Percentiles rank a stretch among this genome's conserved stretches.
These are phyloP conservation scores for Lasioglossum albipes DNA, from an alignment of 1,140 invertebrate genomes.

Conservation along the genomic window DNA sequence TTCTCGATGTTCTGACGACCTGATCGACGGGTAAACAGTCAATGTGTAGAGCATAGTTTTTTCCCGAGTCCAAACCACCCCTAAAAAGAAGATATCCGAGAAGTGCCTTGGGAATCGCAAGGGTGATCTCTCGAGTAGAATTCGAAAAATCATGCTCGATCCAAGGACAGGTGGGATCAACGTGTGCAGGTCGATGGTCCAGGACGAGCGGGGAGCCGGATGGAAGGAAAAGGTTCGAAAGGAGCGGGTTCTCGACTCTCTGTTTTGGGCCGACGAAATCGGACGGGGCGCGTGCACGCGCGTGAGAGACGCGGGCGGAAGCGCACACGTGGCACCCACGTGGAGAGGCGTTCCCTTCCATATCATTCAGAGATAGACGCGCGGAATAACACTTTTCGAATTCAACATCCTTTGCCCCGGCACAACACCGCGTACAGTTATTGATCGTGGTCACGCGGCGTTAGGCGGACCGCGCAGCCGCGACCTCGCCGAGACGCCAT, in stretches of 20 bases:
- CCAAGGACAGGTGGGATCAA: too few species aligned
- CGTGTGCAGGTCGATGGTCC: too few species aligned
- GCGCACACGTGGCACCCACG: slow-evolving; percentile 79
- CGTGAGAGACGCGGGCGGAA: slow-evolving; percentile 62
- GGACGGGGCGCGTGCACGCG: slow-evolving; percentile 50
- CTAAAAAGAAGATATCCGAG: too few species aligned
- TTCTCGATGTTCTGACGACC: too few species aligned
- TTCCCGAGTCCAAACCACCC: too few species aligned
- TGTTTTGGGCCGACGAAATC: slow-evolving; percentile 34
- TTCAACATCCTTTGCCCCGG: slow-evolving; percentile 77
- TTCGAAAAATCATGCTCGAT: too few species aligned
- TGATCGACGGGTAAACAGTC: too few species aligned
- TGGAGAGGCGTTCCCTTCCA: slow-evolving; percentile 80
- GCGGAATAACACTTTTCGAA: slow-evolving; percentile 81
- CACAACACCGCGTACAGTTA: slow-evolving; percentile 68
- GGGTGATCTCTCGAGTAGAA: too few species aligned
- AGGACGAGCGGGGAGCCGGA: too few species aligned
- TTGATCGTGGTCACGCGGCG: slow-evolving; percentile 79
- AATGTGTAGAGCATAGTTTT: too few species aligned
- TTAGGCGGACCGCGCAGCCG: slow-evolving; percentile 68
- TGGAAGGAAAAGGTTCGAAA: not conserved
- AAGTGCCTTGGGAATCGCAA: too few species aligned
- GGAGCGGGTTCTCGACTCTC: too few species aligned
- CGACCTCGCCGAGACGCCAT: slow-evolving; percentile 78
- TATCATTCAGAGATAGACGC: slow-evolving; percentile 81